Conservation (phyloP, 1,140 invertebrate species). For the Parapsyche elsis region DNA sequence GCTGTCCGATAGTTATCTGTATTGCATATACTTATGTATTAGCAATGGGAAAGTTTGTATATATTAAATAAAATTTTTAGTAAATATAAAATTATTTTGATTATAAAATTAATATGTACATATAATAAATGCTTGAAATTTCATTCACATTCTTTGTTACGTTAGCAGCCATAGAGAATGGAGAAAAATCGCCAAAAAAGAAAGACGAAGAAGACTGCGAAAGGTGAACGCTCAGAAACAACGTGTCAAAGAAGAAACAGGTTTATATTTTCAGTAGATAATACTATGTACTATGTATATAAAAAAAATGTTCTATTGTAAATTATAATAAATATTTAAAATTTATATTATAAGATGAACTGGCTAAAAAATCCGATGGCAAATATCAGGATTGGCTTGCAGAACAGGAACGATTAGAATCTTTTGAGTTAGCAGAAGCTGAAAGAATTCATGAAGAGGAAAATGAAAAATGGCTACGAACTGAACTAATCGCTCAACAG, state of each 20-base stretch:
- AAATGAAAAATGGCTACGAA: conserved; percentile 65
- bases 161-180: conserved; percentile 69
- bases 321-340: neutral
- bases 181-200: conserved; percentile 72
- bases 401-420: conserved; percentile 61
- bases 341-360: conserved; percentile 56
- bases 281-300: neutral
- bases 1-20: neutral
- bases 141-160: conserved; percentile 39
- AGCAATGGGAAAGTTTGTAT: conserved; percentile 7
- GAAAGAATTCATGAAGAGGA: conserved; percentile 63
- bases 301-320: conserved; percentile 13
- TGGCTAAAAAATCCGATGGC: conserved; percentile 56
- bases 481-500: conserved; percentile 64
- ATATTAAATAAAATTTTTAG: conserved; percentile 56
- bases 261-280: conserved; percentile 23
- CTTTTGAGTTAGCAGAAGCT: conserved; percentile 62
- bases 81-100: neutral
- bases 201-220: conserved; percentile 70
- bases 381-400: conserved; percentile 66
- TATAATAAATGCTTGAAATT: too few relatives aligned
- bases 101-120: too few relatives aligned
- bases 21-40: too few relatives aligned
- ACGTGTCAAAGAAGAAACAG: conserved; percentile 31
- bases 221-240: conserved; percentile 61